phyloP scores from a whole-genome alignment of 2,113 vertebrate genomes.

The Agelaius phoeniceus region DNA sequence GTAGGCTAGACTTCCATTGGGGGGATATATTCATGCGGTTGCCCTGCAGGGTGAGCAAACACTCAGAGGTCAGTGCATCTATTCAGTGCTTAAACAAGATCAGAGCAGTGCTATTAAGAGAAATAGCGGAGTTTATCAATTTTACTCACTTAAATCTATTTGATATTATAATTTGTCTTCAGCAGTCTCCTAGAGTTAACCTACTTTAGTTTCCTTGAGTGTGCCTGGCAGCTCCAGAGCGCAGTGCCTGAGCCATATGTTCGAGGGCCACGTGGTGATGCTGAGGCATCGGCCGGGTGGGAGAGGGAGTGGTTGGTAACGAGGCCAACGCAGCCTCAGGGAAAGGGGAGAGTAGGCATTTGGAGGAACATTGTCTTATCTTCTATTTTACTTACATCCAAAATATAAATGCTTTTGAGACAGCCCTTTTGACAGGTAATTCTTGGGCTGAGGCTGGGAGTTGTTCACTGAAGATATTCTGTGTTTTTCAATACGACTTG shows the following conservation, averaged over 20 bases:
- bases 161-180: not conserved
- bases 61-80: not conserved
- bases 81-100: not conserved
- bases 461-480: not conserved
- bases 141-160: not conserved
- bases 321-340: not conserved
- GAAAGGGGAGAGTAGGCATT: not conserved
- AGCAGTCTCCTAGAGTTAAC: not conserved
- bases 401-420: not conserved
- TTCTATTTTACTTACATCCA: not conserved
- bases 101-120: not conserved
- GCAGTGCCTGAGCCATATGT: not conserved
- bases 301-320: not conserved
- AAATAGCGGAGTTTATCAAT: not conserved
- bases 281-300: not conserved
- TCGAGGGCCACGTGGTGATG: accelerated
- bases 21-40: not conserved
- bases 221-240: not conserved
- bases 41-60: not conserved
- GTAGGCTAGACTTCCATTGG: not conserved
- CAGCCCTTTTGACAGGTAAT: not conserved
- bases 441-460: not conserved
- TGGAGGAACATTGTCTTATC: not conserved
- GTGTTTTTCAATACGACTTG: not conserved
- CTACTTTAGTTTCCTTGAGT: not conserved